Percentiles rank a stretch among this genome's conserved stretches.
Evolutionary conservation across 2,113 vertebrate genomes (phyloP).

Genomic region (Neopipo cinnamomea): DNA sequence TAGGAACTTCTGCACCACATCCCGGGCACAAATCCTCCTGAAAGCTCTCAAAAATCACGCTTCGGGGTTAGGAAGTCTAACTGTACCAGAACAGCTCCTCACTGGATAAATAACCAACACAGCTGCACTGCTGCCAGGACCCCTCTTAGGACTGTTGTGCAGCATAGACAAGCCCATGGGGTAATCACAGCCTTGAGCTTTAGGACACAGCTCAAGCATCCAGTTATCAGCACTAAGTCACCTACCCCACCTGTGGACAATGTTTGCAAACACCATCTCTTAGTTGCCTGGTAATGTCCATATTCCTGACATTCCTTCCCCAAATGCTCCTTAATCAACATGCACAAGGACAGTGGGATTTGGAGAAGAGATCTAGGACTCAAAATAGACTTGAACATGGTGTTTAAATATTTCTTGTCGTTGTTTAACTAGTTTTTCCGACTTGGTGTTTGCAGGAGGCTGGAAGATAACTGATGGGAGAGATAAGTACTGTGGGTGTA

Average conservation of each 20-base stretch:
- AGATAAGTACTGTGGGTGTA: background rate
- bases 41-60: background rate
- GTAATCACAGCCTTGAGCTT: background rate
- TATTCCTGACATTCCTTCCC: background rate
- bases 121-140: background rate
- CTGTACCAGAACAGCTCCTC: background rate
- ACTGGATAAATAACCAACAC: background rate
- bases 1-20: background rate
- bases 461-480: background rate
- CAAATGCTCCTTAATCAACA: background rate
- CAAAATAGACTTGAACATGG: rapidly evolving
- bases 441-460: background rate
- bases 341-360: background rate
- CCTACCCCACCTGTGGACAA: background rate
- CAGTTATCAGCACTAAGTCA: background rate
- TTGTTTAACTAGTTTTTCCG: background rate
- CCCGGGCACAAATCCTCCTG: background rate
- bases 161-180: background rate
- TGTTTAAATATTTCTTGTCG: background rate
- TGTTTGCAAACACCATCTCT: background rate
- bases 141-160: background rate
- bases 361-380: background rate
- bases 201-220: background rate
- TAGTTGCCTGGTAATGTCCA: background rate
- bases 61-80: background rate